Base-by-base conservation (phyloP, 2,888 invertebrate species). In the Rapana venosa region DNA sequence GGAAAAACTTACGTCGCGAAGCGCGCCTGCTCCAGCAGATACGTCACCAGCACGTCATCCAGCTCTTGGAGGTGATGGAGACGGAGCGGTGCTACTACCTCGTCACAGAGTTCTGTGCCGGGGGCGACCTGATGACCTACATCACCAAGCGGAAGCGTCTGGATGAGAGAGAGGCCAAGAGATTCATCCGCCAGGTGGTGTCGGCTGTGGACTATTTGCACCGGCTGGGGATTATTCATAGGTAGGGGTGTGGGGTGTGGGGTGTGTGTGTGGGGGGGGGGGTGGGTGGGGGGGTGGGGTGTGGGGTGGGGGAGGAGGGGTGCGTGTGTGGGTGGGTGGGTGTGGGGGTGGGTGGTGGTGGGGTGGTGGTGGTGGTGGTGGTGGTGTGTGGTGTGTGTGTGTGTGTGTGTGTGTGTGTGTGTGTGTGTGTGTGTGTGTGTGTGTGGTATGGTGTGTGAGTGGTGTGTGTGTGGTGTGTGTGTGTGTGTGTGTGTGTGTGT, bases 71-170 rank as follows among this genome's bases (percentile, higher is more conserved):
- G 90, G 94, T 96, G 13, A 95, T 96, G 95, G 96, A 96, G 90
- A 96, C 96, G 11, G 95, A 96, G 92, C 95, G 96, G 91, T 94
- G 95, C 87, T 96, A 96, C 92, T 96, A 96, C 91, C 93, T 96
- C 61, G 96, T 96, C 35, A 95, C 94, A 4, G 96, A 96, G 91
- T 92, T 95, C 58, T 96, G 96, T 92, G 89, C 90, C 35, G 96
- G 96, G 6, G 96, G 96, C 0, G 96, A 96, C 92, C 93, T 96
- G 35, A 95, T 96, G 95, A 95, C 95, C 91, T 94, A 95, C 91
- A 96, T 96, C 89, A 95, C 95, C 86, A 93, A 92, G 90, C 93
- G 93, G 90, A 94, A 94, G 91, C 92, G 93, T 88, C 92, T 96
- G 74, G 93, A 94, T n/a, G 96, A 96, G 91, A 91, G 90, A 61